Evolutionary conservation across 2,113 vertebrate species (phyloP), one percentile per base, ranked within the genome.

Genomic region (Acrocephalus arundinaceus): DNA sequence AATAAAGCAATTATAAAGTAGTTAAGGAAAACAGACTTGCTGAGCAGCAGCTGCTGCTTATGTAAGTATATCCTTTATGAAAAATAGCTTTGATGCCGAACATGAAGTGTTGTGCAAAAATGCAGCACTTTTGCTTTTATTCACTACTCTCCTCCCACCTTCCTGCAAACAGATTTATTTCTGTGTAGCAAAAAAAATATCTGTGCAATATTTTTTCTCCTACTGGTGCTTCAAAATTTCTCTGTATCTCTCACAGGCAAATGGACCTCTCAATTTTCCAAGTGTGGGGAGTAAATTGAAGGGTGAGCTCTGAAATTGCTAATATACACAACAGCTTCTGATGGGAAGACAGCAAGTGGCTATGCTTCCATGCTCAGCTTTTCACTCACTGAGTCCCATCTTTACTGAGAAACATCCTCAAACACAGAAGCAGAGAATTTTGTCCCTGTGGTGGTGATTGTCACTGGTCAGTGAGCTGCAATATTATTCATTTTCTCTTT

Each of bases 341-440:
- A 18, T 48, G 22, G 35, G 13, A 54, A 84, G 9, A 3, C 0
- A 1, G 12, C 18, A 43, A 52, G 17, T 7, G 14, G n/a, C 9
- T 51, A 25, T 25, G 22, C 20, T 66, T 81, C 57, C 35, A 84
- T 52, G 30, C 18, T 89, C 48, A 62, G 31, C 7, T 23, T 58
- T 87, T 73, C 54, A 51, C 33, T 83, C 27, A 18, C 6, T 0
- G 3, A 39, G 19, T 59, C 23, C 14, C 12, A 55, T 6, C 41
- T 73, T 58, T 65, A 61, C 22, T 57, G 61, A 92, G 37, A 85
- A 90, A 82, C 30, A 30, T 12, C 5, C 31, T 58, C 2, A 11
- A 78, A 68, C 2, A 0, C 35, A 20, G 43, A 63, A 84, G 28
- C 33, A 81, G 30, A 74, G 22, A 54, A 51, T 55, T 52, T 54